Evolutionary conservation across 2,797 vertebrate species (phyloP), one percentile per base, ranked within the genome.

Genomic region (Sebastes glaucus): DNA sequence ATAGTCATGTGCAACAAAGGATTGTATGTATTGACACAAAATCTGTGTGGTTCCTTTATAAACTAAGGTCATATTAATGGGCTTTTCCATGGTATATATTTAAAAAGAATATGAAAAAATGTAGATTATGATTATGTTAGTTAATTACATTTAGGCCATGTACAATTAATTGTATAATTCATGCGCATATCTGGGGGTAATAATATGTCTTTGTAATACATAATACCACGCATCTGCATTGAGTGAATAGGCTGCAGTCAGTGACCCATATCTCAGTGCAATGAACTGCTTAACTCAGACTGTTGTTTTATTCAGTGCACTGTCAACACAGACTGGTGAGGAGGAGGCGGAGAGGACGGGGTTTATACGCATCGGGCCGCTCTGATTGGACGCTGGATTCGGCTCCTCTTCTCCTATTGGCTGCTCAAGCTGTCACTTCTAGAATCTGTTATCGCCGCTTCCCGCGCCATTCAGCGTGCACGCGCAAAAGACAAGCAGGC

Each of bases 391-490:
- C 61, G 30, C 33, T 16, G 23, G 22, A n/a, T 52, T 66, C 38
- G 2, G 23, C 53, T 85, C 71, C 69, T 49, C 71, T 5, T 70
- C 65, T 14, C 4, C 60, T 66, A 95, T 95, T 96, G 95, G 95
- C 66, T 66, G n/a, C 27, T 4, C n/a, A 25, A 65, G 69, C 77
- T 78, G 94, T 94, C 95, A 87, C 66, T 95, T 92, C 25, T 38
- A 2, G 7, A n/a, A 70, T 71, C 87, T 73, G 83, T 86, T 86
- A 78, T 93, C 89, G 52, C 88, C 67, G 82, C 79, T 95, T 95
- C 83, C 90, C 93, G 93, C 93, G 93, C 91, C 93, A 92, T 92
- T 93, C 87, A 13, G 42, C 93, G 95, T 94, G 96, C 93, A 94
- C 95, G 94, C 96, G 95, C 95, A 77, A 46, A 46, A 53, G 84